A percentile compares a stretch with the other conserved stretches of the same genome.
phyloP scores from a whole-genome alignment of 2,888 invertebrate species.

The Orthonychiurus folsomi region DNA sequence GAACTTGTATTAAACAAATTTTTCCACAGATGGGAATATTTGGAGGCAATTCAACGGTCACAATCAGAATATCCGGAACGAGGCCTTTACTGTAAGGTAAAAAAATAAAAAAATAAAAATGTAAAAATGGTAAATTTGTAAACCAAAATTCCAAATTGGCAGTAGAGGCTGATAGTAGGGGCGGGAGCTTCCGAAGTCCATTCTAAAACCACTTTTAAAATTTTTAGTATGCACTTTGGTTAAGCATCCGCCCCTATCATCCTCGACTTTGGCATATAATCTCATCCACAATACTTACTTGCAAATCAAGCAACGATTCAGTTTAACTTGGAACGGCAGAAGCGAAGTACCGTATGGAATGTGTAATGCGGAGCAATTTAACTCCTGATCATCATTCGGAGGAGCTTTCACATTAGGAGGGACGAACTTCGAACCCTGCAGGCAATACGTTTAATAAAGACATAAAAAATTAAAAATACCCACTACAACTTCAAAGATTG shows the following conservation, averaged over 20 bases:
- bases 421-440: neutral
- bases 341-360: slow-evolving; percentile 70
- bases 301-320: slow-evolving; percentile 64
- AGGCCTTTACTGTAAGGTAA: slow-evolving; percentile 57
- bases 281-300: slow-evolving; percentile 51
- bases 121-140: too few species aligned
- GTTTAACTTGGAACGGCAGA: slow-evolving; percentile 63
- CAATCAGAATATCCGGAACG: slow-evolving; percentile 82
- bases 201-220: too few species aligned
- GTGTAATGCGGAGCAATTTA: slow-evolving; percentile 57
- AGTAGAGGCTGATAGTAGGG: too few species aligned
- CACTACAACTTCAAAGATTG: too few species aligned
- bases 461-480: too few species aligned
- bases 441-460: neutral
- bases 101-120: neutral
- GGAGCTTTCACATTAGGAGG: slow-evolving; percentile 3
- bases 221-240: too few species aligned
- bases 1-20: slow-evolving; percentile 60
- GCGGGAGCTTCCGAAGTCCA: too few species aligned
- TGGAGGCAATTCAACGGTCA: slow-evolving; percentile 77
- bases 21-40: slow-evolving; percentile 63
- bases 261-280: too few species aligned
- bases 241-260: too few species aligned
- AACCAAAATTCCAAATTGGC: neutral
- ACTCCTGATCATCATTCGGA: slow-evolving; percentile 13